Base-by-base conservation (phyloP, 2,797 vertebrate species). In the Dendrocincla fuliginosa region DNA sequence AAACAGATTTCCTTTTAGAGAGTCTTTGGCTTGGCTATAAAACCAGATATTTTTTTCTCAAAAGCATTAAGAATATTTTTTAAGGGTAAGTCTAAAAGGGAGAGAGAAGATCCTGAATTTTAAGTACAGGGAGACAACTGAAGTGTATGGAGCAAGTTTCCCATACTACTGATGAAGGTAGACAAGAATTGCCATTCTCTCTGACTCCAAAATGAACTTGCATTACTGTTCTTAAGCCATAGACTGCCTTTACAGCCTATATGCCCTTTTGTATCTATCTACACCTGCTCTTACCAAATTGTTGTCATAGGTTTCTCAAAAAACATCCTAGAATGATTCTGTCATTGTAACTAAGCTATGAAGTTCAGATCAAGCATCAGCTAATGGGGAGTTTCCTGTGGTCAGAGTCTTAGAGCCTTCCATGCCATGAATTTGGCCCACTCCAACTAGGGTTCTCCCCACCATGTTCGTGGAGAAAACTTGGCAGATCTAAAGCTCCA, bases 1-100 rank as follows among this genome's bases (percentile, higher is more conserved):
- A 86, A 93, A 83, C 41, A 86, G 14, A 64, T 64, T 81, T 95
- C 17, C 11, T 44, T 80, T 33, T 63, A 35, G 13, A 77, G 8
- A 63, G 53, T 64, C 76, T 64, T 93, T 84, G 23, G 8, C 63
- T 85, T 88, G 20, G 30, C 46, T 90, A 1, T 73, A 65, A 61
- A 11, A 64, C 10, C 35, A 74, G 53, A 42, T 10, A 4, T 70
- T 73, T 87, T 70, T 35, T 73, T 88, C 44, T 84, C 33, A 41
- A 49, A 83, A 63, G 19, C 67, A 39, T 49, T 69, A 20, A 65
- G 44, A 79, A 57, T n/a, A 56, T 70, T 80, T 16, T 7, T 81
- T 60, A 84, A 69, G 7, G 28, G 27, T 12, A 33, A 53, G 6
- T 15, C 46, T 64, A 56, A 70, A 81, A 53, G 47, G 60, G 33